Conservation (phyloP, 2,888 invertebrate genomes). For the Yponomeuta evonymella region DNA sequence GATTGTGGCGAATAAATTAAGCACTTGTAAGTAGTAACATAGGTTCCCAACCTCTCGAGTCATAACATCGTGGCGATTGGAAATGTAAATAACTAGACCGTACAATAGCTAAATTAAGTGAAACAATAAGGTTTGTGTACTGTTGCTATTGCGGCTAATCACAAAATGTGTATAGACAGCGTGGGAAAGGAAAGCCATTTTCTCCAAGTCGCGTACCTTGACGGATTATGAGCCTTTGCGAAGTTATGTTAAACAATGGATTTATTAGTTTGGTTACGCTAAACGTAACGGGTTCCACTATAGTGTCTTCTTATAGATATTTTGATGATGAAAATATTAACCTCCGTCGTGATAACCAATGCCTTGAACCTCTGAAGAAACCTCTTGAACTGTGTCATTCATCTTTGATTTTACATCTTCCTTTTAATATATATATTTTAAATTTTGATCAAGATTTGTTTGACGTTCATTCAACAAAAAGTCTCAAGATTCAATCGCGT, state of each 20-base stretch:
- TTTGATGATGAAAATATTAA: not conserved
- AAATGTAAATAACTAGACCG: slow-evolving; percentile 62
- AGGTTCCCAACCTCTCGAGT: slow-evolving; percentile 23
- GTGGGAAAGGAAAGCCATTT: slow-evolving; percentile 59
- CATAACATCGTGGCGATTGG: slow-evolving; percentile 47
- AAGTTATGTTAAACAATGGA: slow-evolving; percentile 46
- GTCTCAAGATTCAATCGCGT: slow-evolving; percentile 32
- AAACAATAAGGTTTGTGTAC: slow-evolving; percentile 73
- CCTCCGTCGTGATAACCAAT: slow-evolving; percentile 53
- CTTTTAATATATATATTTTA: slow-evolving; percentile 55
- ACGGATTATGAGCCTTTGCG: slow-evolving; percentile 38
- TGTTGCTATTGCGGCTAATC: slow-evolving; percentile 60
- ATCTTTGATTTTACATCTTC: slow-evolving; percentile 71
- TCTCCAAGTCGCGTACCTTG: slow-evolving; percentile 8
- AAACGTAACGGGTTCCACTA: too few relatives aligned
- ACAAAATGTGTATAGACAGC: slow-evolving; percentile 57
- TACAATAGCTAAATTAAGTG: slow-evolving; percentile 72
- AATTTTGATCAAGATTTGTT: slow-evolving; percentile 41
- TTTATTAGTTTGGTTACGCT: slow-evolving; percentile 15
- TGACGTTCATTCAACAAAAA: slow-evolving; percentile 34
- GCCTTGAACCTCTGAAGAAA: slow-evolving; percentile 43
- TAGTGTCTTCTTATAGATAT: not conserved
- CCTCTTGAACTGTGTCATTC: slow-evolving; percentile 59
- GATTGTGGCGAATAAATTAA: slow-evolving; percentile 12
- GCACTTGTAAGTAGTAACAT: not conserved